Evolutionary conservation across 2,113 vertebrate genomes (phyloP).

Genomic region (Thomomys bottae): DNA sequence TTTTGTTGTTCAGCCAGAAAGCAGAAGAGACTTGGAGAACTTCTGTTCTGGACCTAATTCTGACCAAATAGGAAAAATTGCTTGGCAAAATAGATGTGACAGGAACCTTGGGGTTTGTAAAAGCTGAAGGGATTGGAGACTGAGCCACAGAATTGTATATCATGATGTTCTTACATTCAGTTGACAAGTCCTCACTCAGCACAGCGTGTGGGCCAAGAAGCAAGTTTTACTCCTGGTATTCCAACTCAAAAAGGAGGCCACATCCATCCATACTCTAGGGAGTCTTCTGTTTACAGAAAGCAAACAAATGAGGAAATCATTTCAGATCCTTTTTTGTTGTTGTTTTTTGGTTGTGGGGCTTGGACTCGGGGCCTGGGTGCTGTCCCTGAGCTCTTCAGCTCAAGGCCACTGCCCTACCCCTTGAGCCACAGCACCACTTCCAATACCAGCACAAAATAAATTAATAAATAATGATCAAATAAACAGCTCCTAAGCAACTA

Average conservation of each 20-base stretch:
- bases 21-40: slow-evolving; percentile 51
- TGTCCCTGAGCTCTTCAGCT: no score
- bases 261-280: not conserved
- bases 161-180: not conserved
- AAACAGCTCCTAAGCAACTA: slow-evolving; percentile 14
- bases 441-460: no score
- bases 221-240: not conserved
- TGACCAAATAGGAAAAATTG: slow-evolving; percentile 68
- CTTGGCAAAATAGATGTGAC: slow-evolving; percentile 69
- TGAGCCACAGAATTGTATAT: not conserved
- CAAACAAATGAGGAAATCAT: not conserved
- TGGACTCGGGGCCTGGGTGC: no score
- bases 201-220: not conserved
- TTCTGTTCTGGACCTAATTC: slow-evolving; percentile 73
- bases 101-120: slow-evolving; percentile 51
- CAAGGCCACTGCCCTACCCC: no score
- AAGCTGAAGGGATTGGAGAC: slow-evolving; percentile 4
- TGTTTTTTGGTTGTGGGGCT: no score
- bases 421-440: no score
- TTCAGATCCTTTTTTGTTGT: not conserved
- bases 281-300: slow-evolving; percentile 11
- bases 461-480: not conserved
- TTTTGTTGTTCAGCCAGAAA: slow-evolving; percentile 68
- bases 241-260: not conserved
- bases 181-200: not conserved